A percentile compares a stretch with the other conserved stretches of the same genome.
Conservation (phyloP, 2,888 invertebrate species). For the Trichopria drosophilae region DNA sequence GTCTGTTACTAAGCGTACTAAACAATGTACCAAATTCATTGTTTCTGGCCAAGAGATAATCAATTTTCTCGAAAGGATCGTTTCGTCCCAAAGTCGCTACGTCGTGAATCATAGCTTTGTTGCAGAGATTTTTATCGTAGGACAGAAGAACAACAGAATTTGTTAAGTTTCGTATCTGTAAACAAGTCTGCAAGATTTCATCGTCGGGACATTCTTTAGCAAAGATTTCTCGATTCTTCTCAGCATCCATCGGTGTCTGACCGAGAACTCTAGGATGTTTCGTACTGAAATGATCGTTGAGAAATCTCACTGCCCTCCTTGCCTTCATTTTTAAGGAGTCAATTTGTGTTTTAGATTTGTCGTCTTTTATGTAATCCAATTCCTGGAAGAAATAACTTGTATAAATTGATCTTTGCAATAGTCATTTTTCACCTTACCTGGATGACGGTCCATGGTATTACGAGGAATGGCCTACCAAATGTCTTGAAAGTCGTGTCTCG, state of each 20-base stretch:
- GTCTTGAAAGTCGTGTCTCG: conserved; percentile 43
- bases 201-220: conserved; percentile 57
- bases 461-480: conserved; percentile 48
- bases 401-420: not conserved
- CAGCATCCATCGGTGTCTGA: conserved; percentile 50
- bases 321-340: conserved; percentile 43
- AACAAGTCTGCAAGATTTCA: conserved; percentile 58
- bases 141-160: conserved; percentile 52
- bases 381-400: conserved; percentile 44
- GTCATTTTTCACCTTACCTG: conserved; percentile 45
- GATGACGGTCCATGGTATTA: conserved; percentile 55
- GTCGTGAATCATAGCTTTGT: conserved; percentile 54
- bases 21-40: conserved; percentile 28
- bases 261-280: conserved; percentile 53
- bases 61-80: conserved; percentile 50
- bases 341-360: conserved; percentile 41
- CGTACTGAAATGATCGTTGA: conserved; percentile 47
- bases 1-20: conserved; percentile 12
- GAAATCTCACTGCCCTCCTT: conserved; percentile 49
- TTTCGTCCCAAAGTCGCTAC: conserved; percentile 46
- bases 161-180: conserved; percentile 51
- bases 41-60: conserved; percentile 40
- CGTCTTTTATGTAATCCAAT: conserved; percentile 54
- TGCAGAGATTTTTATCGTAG: conserved; percentile 57
- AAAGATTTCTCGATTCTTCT: conserved; percentile 44